Evolutionary conservation across 2,797 vertebrate species (phyloP).

Genomic region (Enteromius trimaculatus): DNA sequence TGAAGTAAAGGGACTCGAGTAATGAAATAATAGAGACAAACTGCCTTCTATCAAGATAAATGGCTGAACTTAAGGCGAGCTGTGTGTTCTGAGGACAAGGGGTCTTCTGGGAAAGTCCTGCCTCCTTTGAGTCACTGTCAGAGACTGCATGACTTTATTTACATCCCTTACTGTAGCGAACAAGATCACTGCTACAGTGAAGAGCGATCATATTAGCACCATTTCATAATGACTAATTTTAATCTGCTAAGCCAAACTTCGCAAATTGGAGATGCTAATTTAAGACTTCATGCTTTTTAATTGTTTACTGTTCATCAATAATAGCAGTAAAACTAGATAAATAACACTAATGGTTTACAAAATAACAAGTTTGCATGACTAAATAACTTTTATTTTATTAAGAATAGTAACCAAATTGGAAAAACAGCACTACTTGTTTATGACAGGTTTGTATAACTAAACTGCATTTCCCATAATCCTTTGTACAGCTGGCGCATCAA

Average conservation of each 20-base stretch:
- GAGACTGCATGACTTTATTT: constrained; percentile 20
- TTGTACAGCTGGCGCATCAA: not conserved
- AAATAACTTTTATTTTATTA: not conserved
- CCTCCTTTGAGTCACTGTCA: constrained; percentile 8
- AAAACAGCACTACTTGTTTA: not conserved
- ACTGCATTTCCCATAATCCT: not conserved
- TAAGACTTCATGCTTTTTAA: not conserved
- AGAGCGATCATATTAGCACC: not conserved
- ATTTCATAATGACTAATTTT: no score
- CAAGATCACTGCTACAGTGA: not conserved
- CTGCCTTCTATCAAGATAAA: constrained; percentile 17
- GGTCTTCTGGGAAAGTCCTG: constrained; percentile 32
- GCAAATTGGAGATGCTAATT: no score
- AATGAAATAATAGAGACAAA: constrained; percentile 9
- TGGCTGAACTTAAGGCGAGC: constrained; percentile 5
- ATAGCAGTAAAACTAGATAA: not conserved
- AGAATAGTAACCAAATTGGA: not conserved
- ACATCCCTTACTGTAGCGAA: not conserved
- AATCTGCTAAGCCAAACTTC: not conserved
- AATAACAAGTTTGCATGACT: not conserved
- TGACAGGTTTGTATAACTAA: not conserved
- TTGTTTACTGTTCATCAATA: not conserved
- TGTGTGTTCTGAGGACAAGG: constrained; percentile 13
- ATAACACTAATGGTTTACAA: not conserved
- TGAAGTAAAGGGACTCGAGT: not conserved